Conservation (phyloP, 1,140 invertebrate genomes). For the Drosophila oshimai region DNA sequence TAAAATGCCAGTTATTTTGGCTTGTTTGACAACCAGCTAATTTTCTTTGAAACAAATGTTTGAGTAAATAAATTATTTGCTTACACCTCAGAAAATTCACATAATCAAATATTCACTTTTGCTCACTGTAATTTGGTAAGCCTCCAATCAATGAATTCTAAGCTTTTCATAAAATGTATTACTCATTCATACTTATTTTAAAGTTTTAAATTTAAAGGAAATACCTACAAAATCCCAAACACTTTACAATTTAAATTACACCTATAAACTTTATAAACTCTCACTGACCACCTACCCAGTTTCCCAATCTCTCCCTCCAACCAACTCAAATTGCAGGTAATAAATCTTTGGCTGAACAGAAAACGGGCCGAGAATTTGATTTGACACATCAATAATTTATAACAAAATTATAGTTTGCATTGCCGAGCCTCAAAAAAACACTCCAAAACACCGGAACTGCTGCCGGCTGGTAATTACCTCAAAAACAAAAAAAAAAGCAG, state of each 20-base stretch:
- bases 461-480: conserved; percentile 66
- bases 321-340: conserved; percentile 41
- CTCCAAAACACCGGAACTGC: conserved; percentile 59
- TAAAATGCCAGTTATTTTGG: too few species aligned
- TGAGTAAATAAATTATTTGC: too few species aligned
- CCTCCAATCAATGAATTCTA: too few species aligned
- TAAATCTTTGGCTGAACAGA: conserved; percentile 53
- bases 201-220: too few species aligned
- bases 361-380: conserved; percentile 65
- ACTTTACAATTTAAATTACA: background rate
- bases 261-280: background rate
- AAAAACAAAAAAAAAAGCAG: conserved; percentile 45
- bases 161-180: too few species aligned
- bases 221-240: background rate
- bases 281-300: background rate
- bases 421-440: background rate
- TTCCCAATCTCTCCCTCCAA: conserved; percentile 27
- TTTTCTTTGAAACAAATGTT: too few species aligned
- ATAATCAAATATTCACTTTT: too few species aligned
- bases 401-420: conserved; percentile 64
- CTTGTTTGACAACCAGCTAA: too few species aligned
- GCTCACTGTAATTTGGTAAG: too few species aligned
- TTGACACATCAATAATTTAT: conserved; percentile 78
- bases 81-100: too few species aligned
- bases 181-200: too few species aligned